Evolutionary conservation across 1,140 invertebrate genomes (phyloP).

Genomic region (Anastrepha ludens): DNA sequence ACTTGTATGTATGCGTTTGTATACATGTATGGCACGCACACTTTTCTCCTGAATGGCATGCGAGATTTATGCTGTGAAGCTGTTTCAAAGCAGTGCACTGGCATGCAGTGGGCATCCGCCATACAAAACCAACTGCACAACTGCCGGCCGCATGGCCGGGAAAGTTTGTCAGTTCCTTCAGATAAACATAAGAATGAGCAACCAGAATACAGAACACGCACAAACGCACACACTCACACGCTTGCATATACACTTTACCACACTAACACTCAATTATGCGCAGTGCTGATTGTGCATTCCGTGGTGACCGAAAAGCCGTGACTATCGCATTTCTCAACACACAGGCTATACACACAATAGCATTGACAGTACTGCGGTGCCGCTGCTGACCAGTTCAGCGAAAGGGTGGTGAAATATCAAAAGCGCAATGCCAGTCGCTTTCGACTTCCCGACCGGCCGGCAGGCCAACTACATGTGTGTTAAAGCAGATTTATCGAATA

Average conservation of each 20-base stretch:
- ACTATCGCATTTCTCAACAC: constrained; percentile 15
- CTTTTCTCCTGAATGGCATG: not conserved
- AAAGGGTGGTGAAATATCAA: not conserved
- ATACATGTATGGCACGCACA: not conserved
- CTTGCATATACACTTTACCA: not conserved
- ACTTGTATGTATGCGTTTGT: not conserved
- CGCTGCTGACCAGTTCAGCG: not conserved
- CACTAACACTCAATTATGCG: constrained; percentile 24
- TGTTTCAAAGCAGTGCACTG: not conserved
- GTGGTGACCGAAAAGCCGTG: not conserved
- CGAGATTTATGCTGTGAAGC: not conserved
- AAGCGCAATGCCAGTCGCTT: not conserved
- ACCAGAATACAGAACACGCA: not conserved
- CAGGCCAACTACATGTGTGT: not conserved
- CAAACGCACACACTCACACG: not conserved
- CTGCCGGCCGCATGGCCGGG: constrained; percentile 31
- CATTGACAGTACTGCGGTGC: too few species aligned
- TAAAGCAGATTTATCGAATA: not conserved
- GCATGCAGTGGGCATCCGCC: constrained; percentile 37
- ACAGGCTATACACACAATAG: not conserved
- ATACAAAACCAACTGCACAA: not conserved
- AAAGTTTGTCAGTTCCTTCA: constrained; percentile 13
- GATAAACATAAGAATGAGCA: constrained; percentile 6
- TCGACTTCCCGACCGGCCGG: not conserved
- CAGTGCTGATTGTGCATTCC: not conserved